phyloP scores from a whole-genome alignment of 2,888 invertebrate genomes.

The Hypomecis punctinalis region DNA sequence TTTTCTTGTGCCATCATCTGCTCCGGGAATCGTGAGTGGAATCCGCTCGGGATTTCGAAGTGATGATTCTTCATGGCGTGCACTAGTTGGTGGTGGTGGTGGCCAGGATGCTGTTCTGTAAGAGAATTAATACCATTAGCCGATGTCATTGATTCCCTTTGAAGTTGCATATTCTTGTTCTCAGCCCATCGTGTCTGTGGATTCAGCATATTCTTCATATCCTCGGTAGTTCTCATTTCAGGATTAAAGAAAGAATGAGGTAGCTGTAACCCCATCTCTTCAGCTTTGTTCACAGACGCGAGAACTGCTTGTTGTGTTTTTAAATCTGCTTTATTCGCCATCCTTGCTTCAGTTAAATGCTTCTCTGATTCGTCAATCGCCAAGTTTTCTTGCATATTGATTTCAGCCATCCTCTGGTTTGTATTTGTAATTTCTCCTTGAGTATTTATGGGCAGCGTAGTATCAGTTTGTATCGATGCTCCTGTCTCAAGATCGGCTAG shows the following conservation, averaged over 20 bases:
- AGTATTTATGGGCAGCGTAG: constrained; percentile 38
- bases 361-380: constrained; percentile 16
- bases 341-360: constrained; percentile 26
- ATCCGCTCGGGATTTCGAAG: constrained; percentile 15
- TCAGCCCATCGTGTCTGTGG: constrained; percentile 38
- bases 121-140: constrained; percentile 33
- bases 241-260: constrained; percentile 15
- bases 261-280: constrained; percentile 5
- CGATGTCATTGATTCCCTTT: constrained; percentile 38
- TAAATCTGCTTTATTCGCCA: constrained; percentile 18
- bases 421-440: constrained; percentile 31
- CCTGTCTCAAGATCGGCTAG: constrained; percentile 21
- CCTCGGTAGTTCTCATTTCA: constrained; percentile 44
- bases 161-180: constrained; percentile 35
- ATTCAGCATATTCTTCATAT: constrained; percentile 25
- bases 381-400: constrained; percentile 13
- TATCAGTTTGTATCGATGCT: constrained; percentile 28
- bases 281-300: constrained; percentile 6
- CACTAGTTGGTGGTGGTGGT: constrained; percentile 36
- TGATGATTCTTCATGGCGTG: constrained; percentile 30
- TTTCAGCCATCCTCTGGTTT: constrained; percentile 10
- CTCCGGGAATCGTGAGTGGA: constrained; percentile 30
- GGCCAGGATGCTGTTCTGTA: constrained; percentile 32
- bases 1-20: constrained; percentile 51
- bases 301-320: constrained; percentile 15